Conservation (phyloP, 1,140 invertebrate genomes). For the Orchestia grillus region DNA sequence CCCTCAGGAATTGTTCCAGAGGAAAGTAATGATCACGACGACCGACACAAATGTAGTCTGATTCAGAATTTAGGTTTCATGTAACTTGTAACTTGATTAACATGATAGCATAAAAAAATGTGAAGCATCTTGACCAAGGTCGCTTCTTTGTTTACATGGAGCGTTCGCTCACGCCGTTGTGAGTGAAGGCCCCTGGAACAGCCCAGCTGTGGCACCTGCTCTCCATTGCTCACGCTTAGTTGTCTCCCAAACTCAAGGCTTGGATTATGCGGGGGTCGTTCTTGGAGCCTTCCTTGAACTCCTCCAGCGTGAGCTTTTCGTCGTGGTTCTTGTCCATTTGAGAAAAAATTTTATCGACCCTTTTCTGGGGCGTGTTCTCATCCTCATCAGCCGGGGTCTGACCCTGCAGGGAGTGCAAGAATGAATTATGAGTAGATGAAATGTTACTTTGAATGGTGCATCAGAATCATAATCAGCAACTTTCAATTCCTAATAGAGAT, state of each 20-base stretch:
- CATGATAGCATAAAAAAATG: neutral
- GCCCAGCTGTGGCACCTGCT: neutral
- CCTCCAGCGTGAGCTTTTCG: conserved; percentile 95
- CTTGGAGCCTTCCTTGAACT: conserved; percentile 98
- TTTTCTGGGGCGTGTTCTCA: conserved; percentile 94
- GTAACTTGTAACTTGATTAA: neutral
- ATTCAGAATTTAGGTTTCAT: neutral
- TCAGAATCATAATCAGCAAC: neutral
- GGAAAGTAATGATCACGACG: neutral
- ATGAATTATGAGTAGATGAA: neutral
- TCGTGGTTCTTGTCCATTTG: conserved; percentile 99
- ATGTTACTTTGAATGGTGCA: too few species aligned
- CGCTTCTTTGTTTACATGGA: neutral
- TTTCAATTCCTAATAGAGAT: neutral
- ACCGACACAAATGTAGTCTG: neutral
- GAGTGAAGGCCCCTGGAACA: neutral
- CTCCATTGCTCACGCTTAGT: conserved; percentile 48
- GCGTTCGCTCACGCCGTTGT: neutral
- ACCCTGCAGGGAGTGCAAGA: conserved; percentile 48
- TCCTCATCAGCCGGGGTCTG: conserved; percentile 91
- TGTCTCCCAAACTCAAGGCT: conserved; percentile 75
- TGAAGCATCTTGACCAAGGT: neutral
- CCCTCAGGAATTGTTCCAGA: neutral
- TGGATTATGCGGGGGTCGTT: conserved; percentile 98
- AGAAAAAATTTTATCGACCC: conserved; percentile 97